These are phyloP conservation scores for Strix uralensis DNA, from an alignment of 2,113 vertebrate species.

Conservation along the genomic window DNA sequence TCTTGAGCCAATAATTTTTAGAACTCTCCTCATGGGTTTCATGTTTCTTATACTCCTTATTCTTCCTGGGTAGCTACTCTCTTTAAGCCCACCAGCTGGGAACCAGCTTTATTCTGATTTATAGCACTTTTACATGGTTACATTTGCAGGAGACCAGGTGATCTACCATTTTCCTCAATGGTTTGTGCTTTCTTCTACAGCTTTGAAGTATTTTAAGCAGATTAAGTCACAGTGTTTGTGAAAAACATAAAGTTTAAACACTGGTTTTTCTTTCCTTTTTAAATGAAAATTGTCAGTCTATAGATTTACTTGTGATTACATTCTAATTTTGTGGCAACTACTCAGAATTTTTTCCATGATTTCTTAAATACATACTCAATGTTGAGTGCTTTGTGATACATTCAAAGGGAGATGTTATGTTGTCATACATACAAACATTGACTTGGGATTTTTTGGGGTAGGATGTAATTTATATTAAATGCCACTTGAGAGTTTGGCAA, in stretches of 20 bases:
- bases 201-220: not conserved
- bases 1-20: not conserved
- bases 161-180: not conserved
- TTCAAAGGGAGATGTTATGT: not conserved
- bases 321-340: not conserved
- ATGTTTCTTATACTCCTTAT: rapidly evolving
- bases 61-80: not conserved
- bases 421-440: not conserved
- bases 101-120: not conserved
- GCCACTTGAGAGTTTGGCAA: not conserved
- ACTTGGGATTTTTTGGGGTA: rapidly evolving
- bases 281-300: not conserved
- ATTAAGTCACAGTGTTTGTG: not conserved
- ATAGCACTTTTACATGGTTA: not conserved
- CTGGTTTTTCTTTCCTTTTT: not conserved
- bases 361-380: not conserved
- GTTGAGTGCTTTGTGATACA: not conserved
- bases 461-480: not conserved
- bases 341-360: not conserved
- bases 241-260: not conserved
- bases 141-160: not conserved
- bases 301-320: not conserved
- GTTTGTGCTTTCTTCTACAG: not conserved
- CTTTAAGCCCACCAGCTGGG: not conserved
- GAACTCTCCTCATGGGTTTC: not conserved